Evolutionary conservation across 2,797 vertebrate species (phyloP).

Genomic region (Syngnathus rostellatus): DNA sequence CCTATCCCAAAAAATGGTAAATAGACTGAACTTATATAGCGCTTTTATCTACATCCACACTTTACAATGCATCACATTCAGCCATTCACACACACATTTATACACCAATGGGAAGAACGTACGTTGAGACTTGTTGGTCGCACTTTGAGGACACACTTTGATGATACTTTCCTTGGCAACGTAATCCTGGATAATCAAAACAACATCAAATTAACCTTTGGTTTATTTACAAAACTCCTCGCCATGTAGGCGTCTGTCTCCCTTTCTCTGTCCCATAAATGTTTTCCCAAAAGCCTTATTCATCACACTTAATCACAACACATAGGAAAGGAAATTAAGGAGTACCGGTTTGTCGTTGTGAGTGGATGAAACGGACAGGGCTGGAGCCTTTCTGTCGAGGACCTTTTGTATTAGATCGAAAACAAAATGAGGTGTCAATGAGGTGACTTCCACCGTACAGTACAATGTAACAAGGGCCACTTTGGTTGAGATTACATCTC

Average conservation of each 20-base stretch:
- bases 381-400: constrained; percentile 4
- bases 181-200: background rate
- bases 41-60: no score
- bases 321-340: constrained; percentile 4
- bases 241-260: background rate
- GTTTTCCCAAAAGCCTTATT: constrained; percentile 6
- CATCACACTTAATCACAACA: background rate
- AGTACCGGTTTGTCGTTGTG: background rate
- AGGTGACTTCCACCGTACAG: background rate
- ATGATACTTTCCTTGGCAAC: background rate
- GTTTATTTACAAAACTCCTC: background rate
- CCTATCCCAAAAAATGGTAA: no score
- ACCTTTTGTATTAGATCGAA: constrained; percentile 30
- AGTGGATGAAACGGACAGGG: background rate
- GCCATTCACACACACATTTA: no score
- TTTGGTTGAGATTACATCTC: background rate
- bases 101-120: no score
- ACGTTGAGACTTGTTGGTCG: no score
- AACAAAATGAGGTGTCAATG: constrained; percentile 9
- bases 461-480: background rate
- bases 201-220: background rate
- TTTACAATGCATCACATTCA: no score
- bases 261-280: background rate
- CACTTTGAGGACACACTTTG: background rate
- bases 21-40: no score